Conservation (phyloP, 2,113 vertebrate species). For the Strix uralensis region DNA sequence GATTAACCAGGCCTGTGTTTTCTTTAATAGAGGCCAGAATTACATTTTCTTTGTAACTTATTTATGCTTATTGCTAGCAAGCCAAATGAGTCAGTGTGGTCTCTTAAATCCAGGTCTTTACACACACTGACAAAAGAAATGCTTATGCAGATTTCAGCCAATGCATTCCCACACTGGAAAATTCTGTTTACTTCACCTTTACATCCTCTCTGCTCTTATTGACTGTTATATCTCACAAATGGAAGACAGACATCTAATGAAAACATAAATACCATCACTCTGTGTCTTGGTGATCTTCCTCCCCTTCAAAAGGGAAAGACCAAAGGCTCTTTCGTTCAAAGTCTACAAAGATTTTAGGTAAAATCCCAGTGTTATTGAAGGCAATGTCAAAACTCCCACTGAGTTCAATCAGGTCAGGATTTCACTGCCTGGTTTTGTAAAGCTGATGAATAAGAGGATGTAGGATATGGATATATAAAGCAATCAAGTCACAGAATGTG, state of each 20-base stretch:
- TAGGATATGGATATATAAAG: not conserved
- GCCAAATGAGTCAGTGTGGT: not conserved
- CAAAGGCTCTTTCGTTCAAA: not conserved
- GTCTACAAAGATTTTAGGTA: not conserved
- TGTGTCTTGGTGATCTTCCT: not conserved
- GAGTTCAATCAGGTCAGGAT: constrained; percentile 8
- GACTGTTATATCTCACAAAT: not conserved
- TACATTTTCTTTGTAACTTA: not conserved
- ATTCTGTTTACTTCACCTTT: not conserved
- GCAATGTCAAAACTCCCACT: not conserved
- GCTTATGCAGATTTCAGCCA: not conserved
- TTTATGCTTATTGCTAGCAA: not conserved
- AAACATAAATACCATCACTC: not conserved
- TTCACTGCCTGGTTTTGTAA: not conserved
- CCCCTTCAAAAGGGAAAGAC: not conserved
- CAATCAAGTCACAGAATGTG: not conserved
- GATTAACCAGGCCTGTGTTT: not conserved
- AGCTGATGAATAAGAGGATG: not conserved
- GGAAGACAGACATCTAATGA: not conserved
- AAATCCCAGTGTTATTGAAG: not conserved
- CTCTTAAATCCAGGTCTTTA: not conserved
- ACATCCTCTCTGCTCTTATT: not conserved
- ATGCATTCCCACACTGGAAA: not conserved
- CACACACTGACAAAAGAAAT: not conserved
- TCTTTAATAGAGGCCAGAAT: not conserved